Evolutionary conservation across 2,888 invertebrate species (phyloP).

Genomic region (Atrina japonica): DNA sequence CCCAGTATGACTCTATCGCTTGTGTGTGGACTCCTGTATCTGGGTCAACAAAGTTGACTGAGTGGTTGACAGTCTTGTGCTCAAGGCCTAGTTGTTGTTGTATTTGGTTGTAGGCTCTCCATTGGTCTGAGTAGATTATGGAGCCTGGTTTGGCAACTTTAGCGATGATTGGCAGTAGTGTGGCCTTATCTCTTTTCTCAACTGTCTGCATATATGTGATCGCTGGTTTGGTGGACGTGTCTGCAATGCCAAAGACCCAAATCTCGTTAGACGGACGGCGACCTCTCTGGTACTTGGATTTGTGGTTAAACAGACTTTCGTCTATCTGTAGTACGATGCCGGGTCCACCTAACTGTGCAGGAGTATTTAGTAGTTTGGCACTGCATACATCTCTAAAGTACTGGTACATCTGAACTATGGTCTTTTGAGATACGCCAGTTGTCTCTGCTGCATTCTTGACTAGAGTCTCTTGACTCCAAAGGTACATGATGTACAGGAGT

Average conservation of each 20-base stretch:
- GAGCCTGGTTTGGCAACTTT: neutral
- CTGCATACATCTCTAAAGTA: constrained; percentile 18
- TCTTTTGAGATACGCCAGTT: neutral
- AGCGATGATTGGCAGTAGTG: constrained; percentile 19
- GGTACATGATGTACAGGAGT: too few species aligned
- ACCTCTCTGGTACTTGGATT: constrained; percentile 9
- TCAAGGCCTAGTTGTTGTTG: neutral
- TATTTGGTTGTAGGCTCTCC: constrained; percentile 19
- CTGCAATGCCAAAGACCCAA: constrained; percentile 20
- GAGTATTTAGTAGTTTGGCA: neutral
- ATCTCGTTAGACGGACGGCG: constrained; percentile 2
- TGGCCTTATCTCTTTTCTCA: constrained; percentile 5
- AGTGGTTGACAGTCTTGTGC: constrained; percentile 24
- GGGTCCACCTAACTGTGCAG: constrained; percentile 1
- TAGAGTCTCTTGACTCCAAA: neutral
- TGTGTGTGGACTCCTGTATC: constrained; percentile 30
- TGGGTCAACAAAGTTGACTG: constrained; percentile 15
- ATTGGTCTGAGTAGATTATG: constrained; percentile 11
- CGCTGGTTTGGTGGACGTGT: constrained; percentile 18
- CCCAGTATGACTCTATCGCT: constrained; percentile 14
- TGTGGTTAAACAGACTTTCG: constrained; percentile 21
- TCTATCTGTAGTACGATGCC: constrained; percentile 19
- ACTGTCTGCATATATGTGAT: constrained; percentile 8
- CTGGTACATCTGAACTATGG: neutral
- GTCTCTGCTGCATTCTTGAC: neutral